These are phyloP conservation scores for Pelecanoides urinatrix DNA, from an alignment of 2,113 vertebrate genomes.

Conservation along the genomic window DNA sequence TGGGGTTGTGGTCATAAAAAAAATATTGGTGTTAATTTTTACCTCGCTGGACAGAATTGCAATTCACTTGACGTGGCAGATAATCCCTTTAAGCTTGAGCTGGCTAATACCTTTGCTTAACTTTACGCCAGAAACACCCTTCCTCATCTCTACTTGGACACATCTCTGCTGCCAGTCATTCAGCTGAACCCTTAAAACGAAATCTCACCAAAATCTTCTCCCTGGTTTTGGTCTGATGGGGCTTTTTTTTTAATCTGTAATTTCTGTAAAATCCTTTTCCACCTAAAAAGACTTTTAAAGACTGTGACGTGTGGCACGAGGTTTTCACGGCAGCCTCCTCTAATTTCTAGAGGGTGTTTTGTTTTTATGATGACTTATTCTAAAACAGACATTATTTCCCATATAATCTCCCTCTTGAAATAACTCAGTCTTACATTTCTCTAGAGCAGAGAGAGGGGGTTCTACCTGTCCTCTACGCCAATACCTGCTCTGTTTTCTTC, in stretches of 20 bases:
- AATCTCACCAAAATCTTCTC: not conserved
- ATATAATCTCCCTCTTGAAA: not conserved
- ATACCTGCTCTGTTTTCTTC: not conserved
- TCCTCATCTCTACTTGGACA: not conserved
- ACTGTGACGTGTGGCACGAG: fast-evolving
- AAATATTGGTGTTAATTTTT: not conserved
- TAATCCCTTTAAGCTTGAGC: not conserved
- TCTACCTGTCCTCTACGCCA: not conserved
- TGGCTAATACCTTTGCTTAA: not conserved
- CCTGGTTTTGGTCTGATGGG: not conserved
- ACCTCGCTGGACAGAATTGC: not conserved
- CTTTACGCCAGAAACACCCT: not conserved
- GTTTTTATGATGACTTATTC: not conserved
- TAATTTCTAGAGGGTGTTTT: not conserved
- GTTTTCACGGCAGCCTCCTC: not conserved
- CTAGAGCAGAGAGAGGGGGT: not conserved
- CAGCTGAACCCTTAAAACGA: not conserved
- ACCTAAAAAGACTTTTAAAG: not conserved
- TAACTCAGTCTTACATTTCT: not conserved
- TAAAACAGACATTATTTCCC: not conserved
- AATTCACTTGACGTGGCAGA: fast-evolving
- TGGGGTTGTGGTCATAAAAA: not conserved
- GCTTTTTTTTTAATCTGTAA: not conserved
- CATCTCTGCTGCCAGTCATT: not conserved
- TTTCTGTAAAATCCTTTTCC: not conserved